Base-by-base conservation (phyloP, 2,113 vertebrate species). In the Aspiorhynchus laticeps region DNA sequence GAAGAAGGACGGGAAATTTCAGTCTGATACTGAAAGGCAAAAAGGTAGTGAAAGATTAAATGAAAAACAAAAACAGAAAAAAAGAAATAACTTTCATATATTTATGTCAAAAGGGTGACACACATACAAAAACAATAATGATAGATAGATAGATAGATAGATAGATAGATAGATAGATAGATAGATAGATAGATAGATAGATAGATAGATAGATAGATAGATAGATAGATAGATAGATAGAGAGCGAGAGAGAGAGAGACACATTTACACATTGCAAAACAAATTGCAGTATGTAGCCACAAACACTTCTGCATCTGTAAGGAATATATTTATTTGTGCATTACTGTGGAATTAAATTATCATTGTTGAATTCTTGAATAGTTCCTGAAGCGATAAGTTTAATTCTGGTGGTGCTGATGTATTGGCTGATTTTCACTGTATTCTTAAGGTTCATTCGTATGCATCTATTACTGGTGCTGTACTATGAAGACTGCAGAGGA, bases 1-100 rank as follows among this genome's bases (percentile, higher is more conserved):
- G 86, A 86, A 87, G 59, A 78, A 17, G 10, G 3, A 31, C 88
- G 80, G 76, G 33, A 63, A 26, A 61, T 24, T 51, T 56, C 28
- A 31, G 17, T 79, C 31, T 24, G 4, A 41, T 41, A 76, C 8
- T 12, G 31, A 85, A 24, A 63, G 38, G 48, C 11, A 41, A 24
- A 63, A 33, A 17, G 26, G 51, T 5, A 41, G 17, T 9, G 65
- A 43, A 14, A 26, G 63, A 53, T 28, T n/a, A 73, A 38, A 67
- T 24, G 24, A 36, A 28, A 61, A 19, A 63, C 5, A 10, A 11
- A 76, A 21, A 69, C 4, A 38, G 46, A 53, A 51, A 12, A 19
- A 12, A 19, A 28, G 0, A 48, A 28, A 56, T 31, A 73, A 26
- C 28, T 24, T 36, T n/a, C 1, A 79, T 59, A 14, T 2, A 59